Conservation (phyloP, 2,888 invertebrate genomes). For the Morpho deidamia region DNA sequence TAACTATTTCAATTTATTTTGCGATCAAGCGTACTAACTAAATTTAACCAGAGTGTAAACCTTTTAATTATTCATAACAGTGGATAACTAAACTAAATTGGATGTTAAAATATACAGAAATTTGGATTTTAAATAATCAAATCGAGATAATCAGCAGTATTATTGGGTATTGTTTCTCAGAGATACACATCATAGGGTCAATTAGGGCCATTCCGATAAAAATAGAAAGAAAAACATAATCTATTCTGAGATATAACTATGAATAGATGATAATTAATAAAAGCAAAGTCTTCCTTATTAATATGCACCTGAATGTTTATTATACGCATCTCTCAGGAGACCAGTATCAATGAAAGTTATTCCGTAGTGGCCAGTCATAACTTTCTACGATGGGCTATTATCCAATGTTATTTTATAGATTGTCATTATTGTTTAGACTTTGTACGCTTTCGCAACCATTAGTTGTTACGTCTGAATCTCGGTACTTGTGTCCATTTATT, state of each 20-base stretch:
- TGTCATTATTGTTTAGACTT: conserved; percentile 12
- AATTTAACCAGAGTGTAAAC: no score
- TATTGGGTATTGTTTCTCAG: no score
- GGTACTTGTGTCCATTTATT: conserved; percentile 45
- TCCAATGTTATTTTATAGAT: conserved; percentile 4
- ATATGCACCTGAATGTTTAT: not conserved
- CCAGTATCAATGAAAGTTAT: conserved; percentile 12
- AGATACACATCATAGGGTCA: no score
- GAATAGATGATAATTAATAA: not conserved
- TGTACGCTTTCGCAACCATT: conserved; percentile 15
- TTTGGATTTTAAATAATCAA: no score
- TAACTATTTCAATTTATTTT: no score
- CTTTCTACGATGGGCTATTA: conserved; percentile 14
- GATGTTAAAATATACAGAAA: no score
- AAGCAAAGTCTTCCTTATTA: conserved; percentile 6
- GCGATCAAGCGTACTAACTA: no score
- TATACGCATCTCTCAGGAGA: conserved; percentile 5
- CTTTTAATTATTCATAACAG: no score
- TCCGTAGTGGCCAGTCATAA: not conserved
- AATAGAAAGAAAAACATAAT: no score
- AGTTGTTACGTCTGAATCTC: conserved; percentile 13
- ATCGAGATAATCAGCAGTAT: no score
- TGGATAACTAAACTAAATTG: no score
- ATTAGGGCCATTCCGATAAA: no score
- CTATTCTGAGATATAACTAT: not conserved